Percentiles rank a stretch among this genome's conserved stretches.
phyloP scores from a whole-genome alignment of 2,888 invertebrate genomes.

The Pediacus dermestoides region DNA sequence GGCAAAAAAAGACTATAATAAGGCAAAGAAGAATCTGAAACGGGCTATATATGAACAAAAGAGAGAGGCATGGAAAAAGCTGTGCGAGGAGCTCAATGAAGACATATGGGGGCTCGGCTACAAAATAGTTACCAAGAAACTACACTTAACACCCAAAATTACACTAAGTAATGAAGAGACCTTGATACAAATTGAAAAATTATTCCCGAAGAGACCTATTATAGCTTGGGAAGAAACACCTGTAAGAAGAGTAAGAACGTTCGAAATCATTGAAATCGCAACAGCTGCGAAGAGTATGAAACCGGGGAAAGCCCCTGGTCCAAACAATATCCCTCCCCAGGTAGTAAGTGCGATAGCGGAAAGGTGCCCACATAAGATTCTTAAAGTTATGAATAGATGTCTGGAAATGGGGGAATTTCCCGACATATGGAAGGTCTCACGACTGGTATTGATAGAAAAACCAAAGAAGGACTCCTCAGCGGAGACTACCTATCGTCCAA shows the following conservation, averaged over 20 bases:
- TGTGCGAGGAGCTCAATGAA: slow-evolving; percentile 12
- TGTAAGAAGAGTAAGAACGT: not conserved
- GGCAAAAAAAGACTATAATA: slow-evolving; percentile 5
- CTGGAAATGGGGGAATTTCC: slow-evolving; percentile 10
- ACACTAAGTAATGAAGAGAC: not conserved
- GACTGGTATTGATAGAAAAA: slow-evolving; percentile 12
- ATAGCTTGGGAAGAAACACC: not conserved
- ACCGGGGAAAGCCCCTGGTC: slow-evolving; percentile 4
- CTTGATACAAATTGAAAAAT: not conserved
- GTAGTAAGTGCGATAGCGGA: not conserved
- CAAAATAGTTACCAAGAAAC: slow-evolving; percentile 7
- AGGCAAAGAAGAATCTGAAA: slow-evolving; percentile 1
- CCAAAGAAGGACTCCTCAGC: not conserved
- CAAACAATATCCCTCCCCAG: slow-evolving; percentile 1
- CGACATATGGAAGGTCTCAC: slow-evolving; percentile 11
- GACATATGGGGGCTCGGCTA: slow-evolving; percentile 16
- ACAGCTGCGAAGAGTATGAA: not conserved
- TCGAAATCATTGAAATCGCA: not conserved
- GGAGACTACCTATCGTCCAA: slow-evolving; percentile 7
- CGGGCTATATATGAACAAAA: slow-evolving; percentile 4
- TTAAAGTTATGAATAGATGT: not conserved
- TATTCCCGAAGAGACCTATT: not conserved
- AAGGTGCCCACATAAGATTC: too few species aligned
- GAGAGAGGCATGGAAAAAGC: slow-evolving; percentile 10
- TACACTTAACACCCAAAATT: not conserved